A percentile compares a stretch with the other conserved stretches of the same genome.
Evolutionary conservation across 2,888 invertebrate species (phyloP).

Genomic region (Carabus problematicus): DNA sequence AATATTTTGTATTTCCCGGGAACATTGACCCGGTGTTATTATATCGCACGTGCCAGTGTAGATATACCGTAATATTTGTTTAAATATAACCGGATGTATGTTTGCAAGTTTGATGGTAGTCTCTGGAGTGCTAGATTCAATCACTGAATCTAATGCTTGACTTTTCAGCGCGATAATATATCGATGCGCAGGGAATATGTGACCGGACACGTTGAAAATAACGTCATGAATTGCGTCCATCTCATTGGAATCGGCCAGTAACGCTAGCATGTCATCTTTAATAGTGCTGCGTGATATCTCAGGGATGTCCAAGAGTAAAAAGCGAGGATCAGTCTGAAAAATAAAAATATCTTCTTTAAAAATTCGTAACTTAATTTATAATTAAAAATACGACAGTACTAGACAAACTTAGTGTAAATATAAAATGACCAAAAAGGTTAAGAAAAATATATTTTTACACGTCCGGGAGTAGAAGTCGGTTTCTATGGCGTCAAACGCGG

Average conservation of each 20-base stretch:
- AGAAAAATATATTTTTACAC: too few species aligned
- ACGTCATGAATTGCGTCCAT: conserved; percentile 78
- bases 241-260: conserved; percentile 69
- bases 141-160: conserved; percentile 66
- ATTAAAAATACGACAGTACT: conserved; percentile 2
- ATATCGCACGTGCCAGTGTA: conserved; percentile 75
- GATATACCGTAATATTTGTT: conserved; percentile 72
- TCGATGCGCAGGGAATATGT: conserved; percentile 73
- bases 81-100: conserved; percentile 71
- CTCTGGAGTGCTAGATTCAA: conserved; percentile 55
- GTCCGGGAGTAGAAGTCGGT: too few species aligned
- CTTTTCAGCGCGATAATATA: conserved; percentile 74
- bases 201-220: conserved; percentile 65
- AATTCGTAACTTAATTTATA: neutral
- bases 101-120: conserved; percentile 62
- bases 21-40: conserved; percentile 62
- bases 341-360: conserved; percentile 49
- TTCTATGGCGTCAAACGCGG: too few species aligned
- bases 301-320: conserved; percentile 60
- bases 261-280: conserved; percentile 62
- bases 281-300: conserved; percentile 60
- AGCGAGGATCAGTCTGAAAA: conserved; percentile 62
- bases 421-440: too few species aligned
- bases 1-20: conserved; percentile 48
- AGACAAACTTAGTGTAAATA: conserved; percentile 15